Conservation (phyloP, 1,140 invertebrate genomes). For the Tetramorium alpestre region DNA sequence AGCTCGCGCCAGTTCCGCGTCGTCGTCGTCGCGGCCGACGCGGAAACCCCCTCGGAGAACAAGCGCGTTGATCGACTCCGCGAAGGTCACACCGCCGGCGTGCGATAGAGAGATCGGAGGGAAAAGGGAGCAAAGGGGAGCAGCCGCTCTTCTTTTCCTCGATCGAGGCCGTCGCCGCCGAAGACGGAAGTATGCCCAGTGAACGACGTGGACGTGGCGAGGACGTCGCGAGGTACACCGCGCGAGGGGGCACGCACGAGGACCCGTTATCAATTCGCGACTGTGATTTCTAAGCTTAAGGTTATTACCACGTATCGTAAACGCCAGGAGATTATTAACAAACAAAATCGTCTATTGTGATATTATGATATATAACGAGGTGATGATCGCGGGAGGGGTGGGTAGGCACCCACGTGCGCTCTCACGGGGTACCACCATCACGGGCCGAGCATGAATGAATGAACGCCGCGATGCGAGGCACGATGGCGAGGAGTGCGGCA, state of each 20-base stretch:
- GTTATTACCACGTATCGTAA: conserved; percentile 58
- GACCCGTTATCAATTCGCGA: conserved; percentile 74
- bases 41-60: conserved; percentile 6
- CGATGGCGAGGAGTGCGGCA: conserved; percentile 57
- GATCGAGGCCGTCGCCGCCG: background rate
- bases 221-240: conserved; percentile 32
- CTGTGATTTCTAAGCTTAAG: conserved; percentile 80
- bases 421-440: conserved; percentile 38
- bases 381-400: conserved; percentile 40
- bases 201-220: conserved; percentile 17
- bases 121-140: background rate
- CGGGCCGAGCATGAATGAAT: conserved; percentile 43
- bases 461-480: conserved; percentile 61
- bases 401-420: conserved; percentile 65
- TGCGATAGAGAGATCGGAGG: background rate
- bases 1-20: background rate
- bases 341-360: conserved; percentile 76
- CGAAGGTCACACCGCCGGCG: background rate
- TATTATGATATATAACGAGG: conserved; percentile 74
- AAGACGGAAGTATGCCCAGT: conserved; percentile 19
- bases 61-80: conserved; percentile 20
- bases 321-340: conserved; percentile 55
- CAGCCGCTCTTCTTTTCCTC: background rate
- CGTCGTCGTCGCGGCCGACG: conserved; percentile 19
- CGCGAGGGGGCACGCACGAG: conserved; percentile 35